These are phyloP conservation scores for Aspidapion aeneum DNA, from an alignment of 2,888 invertebrate species.

Conservation along the genomic window DNA sequence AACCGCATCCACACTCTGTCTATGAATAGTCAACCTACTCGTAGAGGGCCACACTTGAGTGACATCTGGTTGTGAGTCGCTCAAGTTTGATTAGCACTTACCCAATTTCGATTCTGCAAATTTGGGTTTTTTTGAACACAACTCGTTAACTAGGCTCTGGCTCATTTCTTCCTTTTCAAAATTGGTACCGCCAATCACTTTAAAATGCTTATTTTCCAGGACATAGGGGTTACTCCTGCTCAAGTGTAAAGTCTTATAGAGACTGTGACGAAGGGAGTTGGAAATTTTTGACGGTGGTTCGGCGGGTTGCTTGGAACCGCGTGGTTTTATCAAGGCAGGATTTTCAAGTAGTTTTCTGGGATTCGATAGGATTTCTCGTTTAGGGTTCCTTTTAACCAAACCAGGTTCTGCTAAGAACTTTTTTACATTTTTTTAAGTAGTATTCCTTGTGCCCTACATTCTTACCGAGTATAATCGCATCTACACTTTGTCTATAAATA, in stretches of 20 bases:
- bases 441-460: too few relatives aligned
- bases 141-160: neutral
- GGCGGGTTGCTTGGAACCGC: slow-evolving; percentile 44
- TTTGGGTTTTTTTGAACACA: slow-evolving; percentile 70
- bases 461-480: slow-evolving; percentile 30
- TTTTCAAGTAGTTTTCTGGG: slow-evolving; percentile 95
- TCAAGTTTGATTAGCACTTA: neutral
- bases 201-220: slow-evolving; percentile 1
- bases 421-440: too few relatives aligned
- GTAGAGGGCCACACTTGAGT: neutral
- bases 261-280: slow-evolving; percentile 40
- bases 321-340: slow-evolving; percentile 60
- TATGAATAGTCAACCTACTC: slow-evolving; percentile 27
- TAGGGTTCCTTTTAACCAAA: slow-evolving; percentile 93
- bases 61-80: neutral
- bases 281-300: slow-evolving; percentile 40
- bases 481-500: neutral
- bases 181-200: slow-evolving; percentile 61
- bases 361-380: slow-evolving; percentile 90
- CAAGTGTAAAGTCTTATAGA: slow-evolving; percentile 43
- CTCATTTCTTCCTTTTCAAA: neutral
- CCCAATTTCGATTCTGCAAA: slow-evolving; percentile 74
- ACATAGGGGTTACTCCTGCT: slow-evolving; percentile 37
- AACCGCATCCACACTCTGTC: slow-evolving; percentile 42
- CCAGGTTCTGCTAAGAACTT: slow-evolving; percentile 92